Conservation (phyloP, 2,888 invertebrate genomes). For the Antheraea assamensis region DNA sequence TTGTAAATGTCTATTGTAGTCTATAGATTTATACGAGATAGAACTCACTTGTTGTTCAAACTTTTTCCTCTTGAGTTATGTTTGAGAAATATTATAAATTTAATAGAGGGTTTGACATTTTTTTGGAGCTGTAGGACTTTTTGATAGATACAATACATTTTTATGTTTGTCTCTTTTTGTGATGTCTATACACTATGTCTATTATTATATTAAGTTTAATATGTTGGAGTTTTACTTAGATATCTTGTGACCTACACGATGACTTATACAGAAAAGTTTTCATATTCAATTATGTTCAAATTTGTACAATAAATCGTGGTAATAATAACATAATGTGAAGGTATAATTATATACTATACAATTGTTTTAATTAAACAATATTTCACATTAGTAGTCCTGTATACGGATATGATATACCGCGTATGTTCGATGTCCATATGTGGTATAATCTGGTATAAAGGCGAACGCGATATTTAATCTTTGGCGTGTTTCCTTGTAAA, state of each 20-base stretch:
- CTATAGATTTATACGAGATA: constrained; percentile 41
- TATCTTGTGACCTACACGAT: too few relatives aligned
- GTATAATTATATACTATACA: neutral
- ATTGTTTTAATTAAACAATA: neutral
- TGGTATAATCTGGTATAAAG: constrained; percentile 42
- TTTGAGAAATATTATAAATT: neutral
- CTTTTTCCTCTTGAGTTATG: constrained; percentile 34
- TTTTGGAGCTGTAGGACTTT: too few relatives aligned
- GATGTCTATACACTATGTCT: neutral
- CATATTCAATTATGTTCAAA: too few relatives aligned
- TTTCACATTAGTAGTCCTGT: neutral
- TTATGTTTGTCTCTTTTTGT: neutral
- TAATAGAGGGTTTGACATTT: neutral
- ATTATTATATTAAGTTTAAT: too few relatives aligned
- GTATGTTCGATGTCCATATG: neutral
- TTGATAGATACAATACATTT: neutral
- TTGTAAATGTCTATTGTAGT: constrained; percentile 55
- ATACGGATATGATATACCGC: neutral
- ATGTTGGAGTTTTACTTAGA: too few relatives aligned
- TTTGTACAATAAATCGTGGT: too few relatives aligned
- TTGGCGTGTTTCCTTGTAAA: constrained; percentile 62
- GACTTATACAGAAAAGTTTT: too few relatives aligned
- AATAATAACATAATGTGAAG: neutral
- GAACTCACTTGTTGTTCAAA: constrained; percentile 29
- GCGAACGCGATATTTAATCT: constrained; percentile 55